Percentiles rank a stretch among this genome's conserved stretches.
Evolutionary conservation across 2,888 invertebrate genomes (phyloP).

Genomic region (Gastrophysa polygoni): DNA sequence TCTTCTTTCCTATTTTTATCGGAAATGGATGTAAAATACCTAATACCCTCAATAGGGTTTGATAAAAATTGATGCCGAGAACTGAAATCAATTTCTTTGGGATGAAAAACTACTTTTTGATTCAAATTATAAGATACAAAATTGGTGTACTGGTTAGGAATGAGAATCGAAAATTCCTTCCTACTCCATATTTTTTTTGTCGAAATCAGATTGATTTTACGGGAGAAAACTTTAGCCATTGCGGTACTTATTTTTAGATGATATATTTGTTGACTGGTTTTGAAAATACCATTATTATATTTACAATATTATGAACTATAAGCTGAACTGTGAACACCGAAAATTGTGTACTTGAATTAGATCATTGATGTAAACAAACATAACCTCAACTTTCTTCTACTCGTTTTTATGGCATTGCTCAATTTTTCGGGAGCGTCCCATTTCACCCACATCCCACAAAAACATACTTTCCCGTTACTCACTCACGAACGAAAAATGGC

Average conservation of each 20-base stretch:
- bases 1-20: conserved; percentile 2
- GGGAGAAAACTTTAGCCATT: conserved; percentile 1
- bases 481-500: too few relatives aligned
- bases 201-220: neutral
- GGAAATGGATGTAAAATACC: neutral
- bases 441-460: too few relatives aligned
- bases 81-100: neutral
- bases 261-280: neutral
- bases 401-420: too few relatives aligned
- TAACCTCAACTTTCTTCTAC: too few relatives aligned
- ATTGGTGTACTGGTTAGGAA: neutral
- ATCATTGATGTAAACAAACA: too few relatives aligned
- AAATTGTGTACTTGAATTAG: too few relatives aligned
- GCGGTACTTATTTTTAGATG: neutral
- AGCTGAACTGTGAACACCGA: neutral
- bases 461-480: too few relatives aligned
- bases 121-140: neutral
- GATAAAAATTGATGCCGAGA: neutral
- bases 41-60: neutral
- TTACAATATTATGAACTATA: neutral
- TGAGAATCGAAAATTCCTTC: neutral
- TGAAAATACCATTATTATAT: neutral
- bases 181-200: conserved; percentile 1
- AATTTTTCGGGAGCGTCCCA: too few relatives aligned
- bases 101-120: neutral